phyloP scores from a whole-genome alignment of 2,113 vertebrate species.

The Aegithalos caudatus region DNA sequence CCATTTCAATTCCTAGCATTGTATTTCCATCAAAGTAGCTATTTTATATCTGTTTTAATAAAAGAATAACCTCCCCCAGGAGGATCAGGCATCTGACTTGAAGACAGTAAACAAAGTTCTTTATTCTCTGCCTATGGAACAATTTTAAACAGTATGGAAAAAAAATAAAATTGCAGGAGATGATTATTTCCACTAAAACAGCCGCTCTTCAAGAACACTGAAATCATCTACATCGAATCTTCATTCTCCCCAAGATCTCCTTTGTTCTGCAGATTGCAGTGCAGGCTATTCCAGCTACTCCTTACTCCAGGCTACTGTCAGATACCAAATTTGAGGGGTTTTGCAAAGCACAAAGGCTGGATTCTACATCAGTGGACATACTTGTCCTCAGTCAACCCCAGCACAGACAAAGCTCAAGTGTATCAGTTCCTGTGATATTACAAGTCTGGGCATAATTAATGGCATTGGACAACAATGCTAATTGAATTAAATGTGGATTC shows the following conservation, averaged over 20 bases:
- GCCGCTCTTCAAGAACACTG: neutral
- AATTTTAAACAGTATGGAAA: constrained; percentile 21
- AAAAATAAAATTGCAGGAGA: constrained; percentile 43
- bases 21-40: constrained; percentile 19
- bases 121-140: constrained; percentile 32
- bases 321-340: constrained; percentile 1
- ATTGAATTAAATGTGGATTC: constrained; percentile 44
- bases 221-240: neutral
- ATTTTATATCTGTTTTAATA: constrained; percentile 51
- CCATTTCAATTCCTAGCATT: constrained; percentile 26
- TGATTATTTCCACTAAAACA: constrained; percentile 32
- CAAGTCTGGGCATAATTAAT: constrained; percentile 12
- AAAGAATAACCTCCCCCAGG: constrained; percentile 52
- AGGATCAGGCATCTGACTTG: constrained; percentile 35
- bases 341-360: constrained; percentile 22
- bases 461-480: neutral
- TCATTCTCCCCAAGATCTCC: neutral
- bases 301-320: constrained; percentile 42
- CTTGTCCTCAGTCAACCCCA: neutral
- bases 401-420: constrained; percentile 20
- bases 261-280: neutral
- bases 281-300: neutral
- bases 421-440: neutral
- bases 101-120: constrained; percentile 49
- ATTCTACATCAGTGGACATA: constrained; percentile 10